A percentile compares a stretch with the other conserved stretches of the same genome.
Evolutionary conservation across 2,113 vertebrate genomes (phyloP).

Genomic region (Limnothrissa miodon): DNA sequence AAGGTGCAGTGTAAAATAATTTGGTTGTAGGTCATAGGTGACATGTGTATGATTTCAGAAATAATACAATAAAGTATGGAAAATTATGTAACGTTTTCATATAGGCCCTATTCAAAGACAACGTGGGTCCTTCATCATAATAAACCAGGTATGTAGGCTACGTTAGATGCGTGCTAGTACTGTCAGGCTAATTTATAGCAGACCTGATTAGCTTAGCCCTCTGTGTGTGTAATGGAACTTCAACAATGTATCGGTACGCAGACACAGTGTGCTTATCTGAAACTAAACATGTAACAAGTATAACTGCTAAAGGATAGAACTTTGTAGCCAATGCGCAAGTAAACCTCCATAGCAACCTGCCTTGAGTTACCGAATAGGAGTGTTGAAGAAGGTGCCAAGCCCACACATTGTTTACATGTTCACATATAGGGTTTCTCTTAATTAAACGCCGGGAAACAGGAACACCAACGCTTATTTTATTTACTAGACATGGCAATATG

Average conservation of each 20-base stretch:
- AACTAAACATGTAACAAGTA: not conserved
- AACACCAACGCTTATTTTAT: not conserved
- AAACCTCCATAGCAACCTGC: not conserved
- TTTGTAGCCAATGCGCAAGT: not conserved
- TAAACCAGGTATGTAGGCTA: not conserved
- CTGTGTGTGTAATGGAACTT: not conserved
- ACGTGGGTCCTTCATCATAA: not conserved
- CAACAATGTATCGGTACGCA: not conserved
- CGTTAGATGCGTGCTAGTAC: not conserved
- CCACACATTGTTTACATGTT: slow-evolving; percentile 8
- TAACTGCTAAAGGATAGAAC: not conserved
- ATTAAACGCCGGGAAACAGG: not conserved
- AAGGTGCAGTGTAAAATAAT: no score
- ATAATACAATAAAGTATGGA: no score
- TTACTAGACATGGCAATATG: not conserved
- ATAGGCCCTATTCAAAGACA: no score
- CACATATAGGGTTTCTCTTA: not conserved
- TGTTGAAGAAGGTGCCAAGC: not conserved
- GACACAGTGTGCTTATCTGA: not conserved
- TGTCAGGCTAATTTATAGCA: not conserved
- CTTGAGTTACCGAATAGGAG: not conserved
- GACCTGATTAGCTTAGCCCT: not conserved
- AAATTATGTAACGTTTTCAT: no score
- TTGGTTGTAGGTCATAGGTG: no score
- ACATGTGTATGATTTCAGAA: no score